phyloP scores from a whole-genome alignment of 2,888 invertebrate species.

The Tubulanus polymorphus region DNA sequence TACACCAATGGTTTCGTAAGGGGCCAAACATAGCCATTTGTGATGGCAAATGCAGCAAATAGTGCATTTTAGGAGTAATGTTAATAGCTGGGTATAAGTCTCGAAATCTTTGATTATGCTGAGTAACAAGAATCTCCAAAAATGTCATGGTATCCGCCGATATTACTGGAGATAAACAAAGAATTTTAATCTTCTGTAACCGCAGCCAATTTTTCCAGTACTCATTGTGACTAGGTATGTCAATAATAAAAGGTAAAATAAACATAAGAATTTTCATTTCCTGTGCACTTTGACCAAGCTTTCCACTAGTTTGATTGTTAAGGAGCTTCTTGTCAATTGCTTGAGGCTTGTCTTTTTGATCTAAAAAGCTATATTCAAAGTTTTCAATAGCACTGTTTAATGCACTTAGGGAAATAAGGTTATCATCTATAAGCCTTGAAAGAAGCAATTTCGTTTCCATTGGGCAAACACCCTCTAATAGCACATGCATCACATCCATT shows the following conservation, averaged over 20 bases:
- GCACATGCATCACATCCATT: neutral
- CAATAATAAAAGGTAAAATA: conserved; percentile 1
- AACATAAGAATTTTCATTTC: neutral
- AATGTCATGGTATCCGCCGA: neutral
- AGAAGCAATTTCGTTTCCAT: neutral
- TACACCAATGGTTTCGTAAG: conserved; percentile 21
- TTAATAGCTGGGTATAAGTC: conserved; percentile 12
- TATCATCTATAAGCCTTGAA: neutral
- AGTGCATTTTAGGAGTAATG: conserved; percentile 22
- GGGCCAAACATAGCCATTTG: conserved; percentile 22
- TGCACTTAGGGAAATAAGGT: neutral
- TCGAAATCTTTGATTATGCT: conserved; percentile 5
- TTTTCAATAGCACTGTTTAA: neutral
- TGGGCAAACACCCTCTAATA: neutral
- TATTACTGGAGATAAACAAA: neutral
- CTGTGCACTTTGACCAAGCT: neutral
- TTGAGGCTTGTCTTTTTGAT: neutral
- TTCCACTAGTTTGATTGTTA: neutral
- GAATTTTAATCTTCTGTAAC: neutral
- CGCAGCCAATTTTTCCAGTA: conserved; percentile 13
- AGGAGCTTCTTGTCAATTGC: neutral
- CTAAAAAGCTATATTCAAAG: neutral
- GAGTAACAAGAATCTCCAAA: neutral
- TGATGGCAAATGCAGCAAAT: conserved; percentile 19
- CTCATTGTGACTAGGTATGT: neutral